A percentile compares a stretch with the other conserved stretches of the same genome.
These are phyloP conservation scores for Lepus timidus DNA, from an alignment of 2,113 vertebrate genomes.

Conservation along the genomic window DNA sequence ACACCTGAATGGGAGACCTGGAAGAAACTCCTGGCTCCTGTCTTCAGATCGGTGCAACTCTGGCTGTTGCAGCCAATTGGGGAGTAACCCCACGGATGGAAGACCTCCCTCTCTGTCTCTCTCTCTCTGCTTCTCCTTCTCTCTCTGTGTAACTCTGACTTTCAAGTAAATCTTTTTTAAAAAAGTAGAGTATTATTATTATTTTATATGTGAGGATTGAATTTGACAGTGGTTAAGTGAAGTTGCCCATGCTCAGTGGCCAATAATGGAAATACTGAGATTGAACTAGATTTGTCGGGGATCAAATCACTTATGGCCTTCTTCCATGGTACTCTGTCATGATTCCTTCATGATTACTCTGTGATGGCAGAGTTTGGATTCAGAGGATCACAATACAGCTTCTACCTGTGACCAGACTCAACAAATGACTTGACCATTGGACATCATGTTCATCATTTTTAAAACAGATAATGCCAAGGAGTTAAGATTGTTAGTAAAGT, in stretches of 20 bases:
- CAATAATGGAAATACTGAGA: background rate
- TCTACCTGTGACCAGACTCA: slow-evolving; percentile 11
- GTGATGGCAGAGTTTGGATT: background rate
- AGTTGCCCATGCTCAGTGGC: background rate
- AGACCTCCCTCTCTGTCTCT: too few species aligned
- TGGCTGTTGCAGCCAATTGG: too few species aligned
- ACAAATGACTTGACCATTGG: slow-evolving; percentile 27
- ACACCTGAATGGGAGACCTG: too few species aligned
- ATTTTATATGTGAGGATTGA: slow-evolving; percentile 26
- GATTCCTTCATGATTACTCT: background rate
- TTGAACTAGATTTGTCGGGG: background rate
- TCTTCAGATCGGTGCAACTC: too few species aligned
- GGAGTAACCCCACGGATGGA: too few species aligned
- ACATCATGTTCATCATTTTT: slow-evolving; percentile 25
- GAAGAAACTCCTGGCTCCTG: too few species aligned
- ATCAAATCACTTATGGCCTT: background rate
- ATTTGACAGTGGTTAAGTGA: background rate
- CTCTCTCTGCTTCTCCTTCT: too few species aligned
- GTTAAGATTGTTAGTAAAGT: background rate
- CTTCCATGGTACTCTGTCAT: background rate
- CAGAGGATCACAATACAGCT: background rate
- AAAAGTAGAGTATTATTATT: background rate
- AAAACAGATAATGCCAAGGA: slow-evolving; percentile 56
- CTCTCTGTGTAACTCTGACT: too few species aligned
- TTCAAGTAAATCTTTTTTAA: too few species aligned